A percentile compares a stretch with the other conserved stretches of the same genome.
Conservation (phyloP, 1,140 invertebrate genomes). For the Drosophila parabipectinata region DNA sequence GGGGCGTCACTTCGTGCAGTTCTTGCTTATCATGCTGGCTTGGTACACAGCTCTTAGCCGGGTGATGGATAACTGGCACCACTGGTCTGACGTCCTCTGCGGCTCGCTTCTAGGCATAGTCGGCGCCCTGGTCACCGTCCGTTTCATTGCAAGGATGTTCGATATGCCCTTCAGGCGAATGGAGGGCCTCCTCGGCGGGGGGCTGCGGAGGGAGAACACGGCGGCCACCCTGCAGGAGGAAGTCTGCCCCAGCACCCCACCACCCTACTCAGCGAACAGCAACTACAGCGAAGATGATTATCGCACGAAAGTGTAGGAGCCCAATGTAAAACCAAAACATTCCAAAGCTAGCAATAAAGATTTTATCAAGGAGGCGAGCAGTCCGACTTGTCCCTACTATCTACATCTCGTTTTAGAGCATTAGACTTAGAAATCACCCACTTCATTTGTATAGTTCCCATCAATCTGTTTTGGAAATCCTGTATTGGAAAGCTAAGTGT, state of each 20-base stretch:
- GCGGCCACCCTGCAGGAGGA: slow-evolving; percentile 73
- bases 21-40: slow-evolving; percentile 86
- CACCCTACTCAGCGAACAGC: slow-evolving; percentile 62
- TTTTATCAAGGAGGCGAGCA: background rate
- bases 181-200: slow-evolving; percentile 3
- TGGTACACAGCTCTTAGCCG: slow-evolving; percentile 77
- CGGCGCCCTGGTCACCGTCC: slow-evolving; percentile 65
- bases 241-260: slow-evolving; percentile 65
- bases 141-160: slow-evolving; percentile 64
- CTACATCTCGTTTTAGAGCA: slow-evolving; percentile 8
- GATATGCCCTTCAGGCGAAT: slow-evolving; percentile 16
- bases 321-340: slow-evolving; percentile 28
- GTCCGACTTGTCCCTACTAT: slow-evolving; percentile 17
- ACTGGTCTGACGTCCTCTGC: slow-evolving; percentile 74
- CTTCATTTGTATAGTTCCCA: slow-evolving; percentile 33
- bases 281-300: slow-evolving; percentile 66
- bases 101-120: slow-evolving; percentile 64
- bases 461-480: slow-evolving; percentile 4
- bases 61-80: slow-evolving; percentile 80
- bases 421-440: slow-evolving; percentile 12
- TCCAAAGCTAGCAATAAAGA: slow-evolving; percentile 57
- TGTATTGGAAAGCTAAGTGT: background rate
- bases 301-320: slow-evolving; percentile 60
- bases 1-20: slow-evolving; percentile 90
- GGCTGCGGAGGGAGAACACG: slow-evolving; percentile 62